Base-by-base conservation (phyloP, 2,797 vertebrate species). In the Gorsachius magnificus region DNA sequence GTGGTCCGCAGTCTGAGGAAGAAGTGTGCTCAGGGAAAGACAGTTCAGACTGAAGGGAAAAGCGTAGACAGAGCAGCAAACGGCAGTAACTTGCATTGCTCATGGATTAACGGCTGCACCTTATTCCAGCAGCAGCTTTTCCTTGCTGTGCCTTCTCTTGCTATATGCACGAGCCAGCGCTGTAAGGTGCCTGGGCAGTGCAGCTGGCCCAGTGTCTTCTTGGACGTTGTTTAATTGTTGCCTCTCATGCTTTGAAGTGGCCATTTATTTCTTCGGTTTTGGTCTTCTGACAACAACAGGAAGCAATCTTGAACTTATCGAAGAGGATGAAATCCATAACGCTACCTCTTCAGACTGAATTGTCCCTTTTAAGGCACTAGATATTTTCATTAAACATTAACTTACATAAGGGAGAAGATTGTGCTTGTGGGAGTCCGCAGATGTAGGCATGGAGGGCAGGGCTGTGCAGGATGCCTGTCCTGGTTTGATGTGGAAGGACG, bases 81-180 rank as follows among this genome's bases (percentile, higher is more conserved):
- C 2, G 3, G 9, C 61, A 41, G 0, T 19, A 29, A 18, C n/a
- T 38, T 20, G 41, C 50, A 56, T 10, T 38, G 53, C 31, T 5
- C 11, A 1, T 1, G 33, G 50, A 64, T 80, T 53, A 28, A 38
- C 0, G 5, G 48, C 45, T 65, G 57, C 4, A 2, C 25, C 26
- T 65, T 26, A 17, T 31, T 74, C 13, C 79, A 61, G 17, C 16
- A 25, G 9, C 35, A 75, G 53, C 21, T 61, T 71, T 64, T 54
- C 13, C 65, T 51, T 33, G 45, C 35, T 51, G 21, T 57, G 61
- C 13, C 9, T 85, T 78, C 87, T 53, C 60, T 28, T 9, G 22
- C 31, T 63, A 0, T 9, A 31, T 4, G 35, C 38, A 51, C 1
- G 21, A 38, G 17, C 66, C 76, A 64, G 54, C 46, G 13, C n/a